Evolutionary conservation across 2,797 vertebrate genomes (phyloP).

Genomic region (Capromys pilorides): DNA sequence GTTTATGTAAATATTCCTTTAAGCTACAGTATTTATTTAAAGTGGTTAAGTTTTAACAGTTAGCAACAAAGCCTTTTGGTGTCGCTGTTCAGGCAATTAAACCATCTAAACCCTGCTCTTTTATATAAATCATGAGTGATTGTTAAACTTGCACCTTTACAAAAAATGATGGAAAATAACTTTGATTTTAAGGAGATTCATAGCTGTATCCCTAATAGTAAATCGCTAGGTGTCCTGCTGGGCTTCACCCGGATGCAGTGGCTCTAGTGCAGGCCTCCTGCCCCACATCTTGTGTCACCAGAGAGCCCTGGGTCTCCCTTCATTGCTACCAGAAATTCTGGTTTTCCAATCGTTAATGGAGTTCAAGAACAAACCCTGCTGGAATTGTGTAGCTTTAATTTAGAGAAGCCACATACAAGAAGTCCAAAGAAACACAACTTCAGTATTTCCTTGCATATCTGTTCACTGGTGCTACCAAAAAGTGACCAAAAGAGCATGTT

Average conservation of each 20-base stretch:
- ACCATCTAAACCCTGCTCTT: conserved; percentile 16
- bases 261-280: conserved; percentile 14
- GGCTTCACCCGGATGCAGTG: background rate
- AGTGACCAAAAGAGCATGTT: background rate
- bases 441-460: background rate
- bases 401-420: background rate
- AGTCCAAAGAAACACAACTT: background rate
- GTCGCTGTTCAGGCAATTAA: conserved; percentile 59
- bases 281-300: conserved; percentile 1
- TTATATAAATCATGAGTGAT: conserved; percentile 28
- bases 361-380: conserved; percentile 31
- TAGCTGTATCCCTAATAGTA: conserved; percentile 32
- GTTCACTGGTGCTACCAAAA: background rate
- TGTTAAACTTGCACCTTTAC: conserved; percentile 65
- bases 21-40: conserved; percentile 47
- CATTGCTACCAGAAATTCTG: conserved; percentile 20
- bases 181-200: conserved; percentile 61
- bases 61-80: conserved; percentile 33
- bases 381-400: background rate
- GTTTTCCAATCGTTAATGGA: conserved; percentile 49
- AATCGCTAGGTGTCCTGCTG: conserved; percentile 33
- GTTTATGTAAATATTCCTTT: conserved; percentile 28
- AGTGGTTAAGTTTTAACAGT: conserved; percentile 38
- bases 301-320: conserved; percentile 53
- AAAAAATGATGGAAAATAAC: conserved; percentile 70